Percentiles rank a stretch among this genome's conserved stretches.
Evolutionary conservation across 64 coral and sea anemone genomes (phyloP).

Genomic region (Dendrophyllia cribrosa): DNA sequence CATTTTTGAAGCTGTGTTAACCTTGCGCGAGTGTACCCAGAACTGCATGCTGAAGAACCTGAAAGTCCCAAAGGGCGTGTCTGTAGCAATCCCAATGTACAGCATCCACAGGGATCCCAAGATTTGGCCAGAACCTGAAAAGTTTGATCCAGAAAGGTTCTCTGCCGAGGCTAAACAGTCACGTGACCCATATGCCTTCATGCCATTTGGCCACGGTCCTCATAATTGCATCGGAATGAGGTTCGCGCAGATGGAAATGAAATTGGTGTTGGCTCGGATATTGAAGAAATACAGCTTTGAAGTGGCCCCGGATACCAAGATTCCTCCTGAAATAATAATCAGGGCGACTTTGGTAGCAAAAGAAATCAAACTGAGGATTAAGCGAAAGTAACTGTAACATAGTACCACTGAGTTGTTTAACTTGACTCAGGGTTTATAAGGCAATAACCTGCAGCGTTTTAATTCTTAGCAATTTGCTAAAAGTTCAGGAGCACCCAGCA

Average conservation of each 20-base stretch:
- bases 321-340: slow-evolving; percentile 7
- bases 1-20: not conserved
- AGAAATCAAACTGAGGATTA: slow-evolving; percentile 12
- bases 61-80: slow-evolving; percentile 21
- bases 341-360: not conserved
- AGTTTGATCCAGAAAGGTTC: slow-evolving; percentile 62
- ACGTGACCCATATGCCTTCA: slow-evolving; percentile 54
- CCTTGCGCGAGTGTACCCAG: slow-evolving; percentile 5
- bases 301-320: slow-evolving; percentile 16
- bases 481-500: too few species aligned
- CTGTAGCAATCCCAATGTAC: slow-evolving; percentile 36
- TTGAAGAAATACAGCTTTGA: slow-evolving; percentile 41
- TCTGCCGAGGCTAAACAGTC: slow-evolving; percentile 45
- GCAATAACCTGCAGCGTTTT: too few species aligned
- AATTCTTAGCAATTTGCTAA: too few species aligned
- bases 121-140: slow-evolving; percentile 50
- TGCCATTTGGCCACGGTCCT: slow-evolving; percentile 68
- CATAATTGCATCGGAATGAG: slow-evolving; percentile 67
- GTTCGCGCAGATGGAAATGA: slow-evolving; percentile 64
- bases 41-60: slow-evolving; percentile 42
- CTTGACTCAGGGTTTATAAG: too few species aligned
- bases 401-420: too few species aligned
- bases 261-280: slow-evolving; percentile 36
- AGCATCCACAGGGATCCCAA: slow-evolving; percentile 61
- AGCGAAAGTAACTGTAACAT: not conserved